Conservation (phyloP, 1,140 invertebrate species). For the Drosophila yakuba region DNA sequence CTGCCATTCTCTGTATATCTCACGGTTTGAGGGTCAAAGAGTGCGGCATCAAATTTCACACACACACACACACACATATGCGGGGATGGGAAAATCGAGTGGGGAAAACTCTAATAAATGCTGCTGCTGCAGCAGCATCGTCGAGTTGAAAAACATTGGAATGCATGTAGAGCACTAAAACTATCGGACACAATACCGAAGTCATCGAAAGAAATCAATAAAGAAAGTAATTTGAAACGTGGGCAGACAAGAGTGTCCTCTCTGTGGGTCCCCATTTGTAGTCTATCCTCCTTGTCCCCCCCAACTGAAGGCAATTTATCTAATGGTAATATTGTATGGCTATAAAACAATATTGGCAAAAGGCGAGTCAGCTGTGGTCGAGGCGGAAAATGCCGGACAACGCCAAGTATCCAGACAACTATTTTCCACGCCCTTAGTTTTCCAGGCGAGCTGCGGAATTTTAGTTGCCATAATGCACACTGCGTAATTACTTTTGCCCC, state of each 20-base stretch:
- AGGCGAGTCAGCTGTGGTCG: conserved; percentile 57
- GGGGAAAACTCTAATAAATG: conserved; percentile 26
- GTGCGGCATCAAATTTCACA: conserved; percentile 58
- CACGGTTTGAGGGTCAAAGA: conserved; percentile 56
- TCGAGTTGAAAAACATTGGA: conserved; percentile 29
- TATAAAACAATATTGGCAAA: conserved; percentile 81
- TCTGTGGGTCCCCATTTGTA: not conserved
- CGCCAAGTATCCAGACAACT: conserved; percentile 1
- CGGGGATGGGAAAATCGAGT: conserved; percentile 11
- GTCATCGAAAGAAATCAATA: conserved; percentile 71
- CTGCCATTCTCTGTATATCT: conserved; percentile 12
- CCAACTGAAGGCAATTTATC: conserved; percentile 75
- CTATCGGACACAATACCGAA: conserved; percentile 48
- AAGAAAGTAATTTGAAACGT: conserved; percentile 83
- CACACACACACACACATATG: conserved; percentile 59
- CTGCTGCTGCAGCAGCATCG: conserved; percentile 4
- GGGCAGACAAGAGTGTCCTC: conserved; percentile 21
- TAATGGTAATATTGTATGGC: conserved; percentile 83
- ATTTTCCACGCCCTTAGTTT: conserved; percentile 39
- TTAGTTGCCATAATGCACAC: conserved; percentile 37
- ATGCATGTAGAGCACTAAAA: conserved; percentile 61
- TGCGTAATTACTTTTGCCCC: conserved; percentile 5
- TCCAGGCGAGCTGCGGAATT: conserved; percentile 50
- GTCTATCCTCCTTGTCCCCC: not conserved
- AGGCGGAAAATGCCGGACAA: conserved; percentile 3